Evolutionary conservation across 1,140 invertebrate species (phyloP), one percentile per base, ranked within the genome.

Genomic region (Heliconius hewitsoni): DNA sequence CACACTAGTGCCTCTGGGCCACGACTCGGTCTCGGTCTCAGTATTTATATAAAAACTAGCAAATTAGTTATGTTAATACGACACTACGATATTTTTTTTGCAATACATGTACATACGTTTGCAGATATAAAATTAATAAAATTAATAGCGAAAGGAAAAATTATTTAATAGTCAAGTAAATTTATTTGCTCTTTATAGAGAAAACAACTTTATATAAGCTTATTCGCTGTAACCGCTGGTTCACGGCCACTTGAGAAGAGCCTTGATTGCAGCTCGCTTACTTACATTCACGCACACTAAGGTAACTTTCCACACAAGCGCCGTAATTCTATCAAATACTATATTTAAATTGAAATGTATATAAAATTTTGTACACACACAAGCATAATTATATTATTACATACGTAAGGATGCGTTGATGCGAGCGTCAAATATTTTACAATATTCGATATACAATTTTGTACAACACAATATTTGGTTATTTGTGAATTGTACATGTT

Each of bases 181-280:
- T 74, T 39, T 46, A 75, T 57, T 72, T 73, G 46, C 50, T 37
- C n/a, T 74, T 70, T 77, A 74, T 81, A 71, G 70, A 76, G 57
- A 76, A 80, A 55, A 70, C 71, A 76, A 42, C 73, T 76, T 76
- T 80, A 78, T 75, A 77, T 74, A 77, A 84, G 83, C 78, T 82
- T 83, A 78, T 82, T 83, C 82, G 74, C 76, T 91, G 89, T 91
- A 89, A 91, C 76, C 84, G 80, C 82, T 76, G 80, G 86, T 87
- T 90, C 89, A 91, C 81, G 89, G 86, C 78, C 89, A 87, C 80
- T 80, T 78, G 76, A 86, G 87, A 90, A 87, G 86, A 87, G 84
- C 80, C 85, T 87, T 87, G 87, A 90, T 91, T 90, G 85, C 86
- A 87, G 74, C 77, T 76, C 23, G 78, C 78, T 74, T 77, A 79